phyloP scores from a whole-genome alignment of 2,113 vertebrate genomes.

The Eptesicus fuscus region DNA sequence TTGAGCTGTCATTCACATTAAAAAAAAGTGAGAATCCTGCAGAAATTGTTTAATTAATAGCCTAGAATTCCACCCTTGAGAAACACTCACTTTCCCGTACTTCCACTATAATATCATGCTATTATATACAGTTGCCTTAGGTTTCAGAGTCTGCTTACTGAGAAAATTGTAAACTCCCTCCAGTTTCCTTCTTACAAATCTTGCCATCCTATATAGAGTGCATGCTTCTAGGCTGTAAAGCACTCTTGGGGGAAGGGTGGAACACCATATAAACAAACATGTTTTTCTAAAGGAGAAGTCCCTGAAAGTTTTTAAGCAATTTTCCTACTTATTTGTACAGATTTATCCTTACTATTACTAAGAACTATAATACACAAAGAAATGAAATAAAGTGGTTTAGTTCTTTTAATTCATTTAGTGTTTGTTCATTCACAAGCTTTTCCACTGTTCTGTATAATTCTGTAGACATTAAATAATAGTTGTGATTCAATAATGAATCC shows the following conservation, averaged over 20 bases:
- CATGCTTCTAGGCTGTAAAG: background rate
- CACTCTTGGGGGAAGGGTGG: background rate
- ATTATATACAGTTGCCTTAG: background rate
- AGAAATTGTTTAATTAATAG: background rate
- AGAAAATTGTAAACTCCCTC: background rate
- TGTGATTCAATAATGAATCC: background rate
- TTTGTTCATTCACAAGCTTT: background rate
- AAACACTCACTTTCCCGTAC: background rate
- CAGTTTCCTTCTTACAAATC: background rate
- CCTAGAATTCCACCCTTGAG: background rate
- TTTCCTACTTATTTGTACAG: slow-evolving; percentile 22
- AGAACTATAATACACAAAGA: slow-evolving; percentile 4
- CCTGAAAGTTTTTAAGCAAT: background rate
- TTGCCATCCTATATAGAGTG: background rate
- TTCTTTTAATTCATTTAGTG: background rate
- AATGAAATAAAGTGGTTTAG: background rate
- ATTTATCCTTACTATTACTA: background rate
- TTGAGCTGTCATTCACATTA: background rate
- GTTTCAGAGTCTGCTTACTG: background rate
- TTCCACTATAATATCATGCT: background rate
- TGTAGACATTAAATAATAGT: background rate
- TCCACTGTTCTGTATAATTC: background rate
- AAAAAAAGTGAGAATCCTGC: background rate
- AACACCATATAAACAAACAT: slow-evolving; percentile 9
- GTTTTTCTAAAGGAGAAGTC: slow-evolving; percentile 36